phyloP scores from a whole-genome alignment of 2,888 invertebrate genomes.

The Pogonocherus hispidulus region DNA sequence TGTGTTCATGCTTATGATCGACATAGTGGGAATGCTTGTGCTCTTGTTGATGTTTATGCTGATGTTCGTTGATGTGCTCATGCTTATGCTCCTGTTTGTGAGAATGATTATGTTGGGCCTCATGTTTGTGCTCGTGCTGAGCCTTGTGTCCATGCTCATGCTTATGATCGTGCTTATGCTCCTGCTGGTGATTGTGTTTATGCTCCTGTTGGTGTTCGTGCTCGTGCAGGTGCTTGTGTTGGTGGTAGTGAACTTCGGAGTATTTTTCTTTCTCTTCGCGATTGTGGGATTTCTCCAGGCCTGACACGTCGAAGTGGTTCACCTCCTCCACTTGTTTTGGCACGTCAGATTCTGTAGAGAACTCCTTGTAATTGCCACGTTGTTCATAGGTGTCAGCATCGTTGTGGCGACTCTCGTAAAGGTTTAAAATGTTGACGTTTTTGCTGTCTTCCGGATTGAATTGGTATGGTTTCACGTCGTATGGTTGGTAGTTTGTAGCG shows the following conservation, averaged over 20 bases:
- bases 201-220: constrained; percentile 27
- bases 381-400: background rate
- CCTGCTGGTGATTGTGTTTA: constrained; percentile 22
- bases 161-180: constrained; percentile 13
- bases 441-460: background rate
- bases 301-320: too few relatives aligned
- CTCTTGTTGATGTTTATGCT: too few relatives aligned
- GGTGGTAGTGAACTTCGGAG: constrained; percentile 37
- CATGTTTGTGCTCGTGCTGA: too few relatives aligned
- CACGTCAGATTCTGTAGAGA: constrained; percentile 12
- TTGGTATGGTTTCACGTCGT: background rate
- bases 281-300: too few relatives aligned
- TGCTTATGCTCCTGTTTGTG: too few relatives aligned
- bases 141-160: background rate
- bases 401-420: background rate
- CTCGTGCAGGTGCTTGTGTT: constrained; percentile 27
- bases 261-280: constrained; percentile 50
- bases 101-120: too few relatives aligned
- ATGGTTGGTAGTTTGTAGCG: background rate
- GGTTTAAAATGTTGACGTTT: background rate
- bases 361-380: background rate
- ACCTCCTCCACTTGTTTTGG: too few relatives aligned
- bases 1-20: too few relatives aligned
- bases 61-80: too few relatives aligned
- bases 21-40: too few relatives aligned